A percentile compares a stretch with the other conserved stretches of the same genome.
Evolutionary conservation across 2,113 vertebrate species (phyloP).

Genomic region (Varanus komodoensis): DNA sequence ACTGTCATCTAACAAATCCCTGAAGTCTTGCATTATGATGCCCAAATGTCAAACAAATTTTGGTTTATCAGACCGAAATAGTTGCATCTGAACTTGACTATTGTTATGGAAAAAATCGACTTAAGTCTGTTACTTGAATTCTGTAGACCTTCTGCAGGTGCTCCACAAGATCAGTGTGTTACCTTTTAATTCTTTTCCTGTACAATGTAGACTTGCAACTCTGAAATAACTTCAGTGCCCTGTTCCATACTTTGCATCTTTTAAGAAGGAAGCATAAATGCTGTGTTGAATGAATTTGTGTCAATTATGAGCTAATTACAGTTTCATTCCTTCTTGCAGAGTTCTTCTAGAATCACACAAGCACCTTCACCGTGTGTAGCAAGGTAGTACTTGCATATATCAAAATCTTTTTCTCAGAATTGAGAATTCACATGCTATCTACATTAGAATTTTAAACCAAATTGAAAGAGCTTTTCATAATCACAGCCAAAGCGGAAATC

Average conservation of each 20-base stretch:
- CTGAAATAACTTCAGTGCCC: not conserved
- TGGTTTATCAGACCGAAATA: not conserved
- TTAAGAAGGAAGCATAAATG: not conserved
- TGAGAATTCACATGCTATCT: too few species aligned
- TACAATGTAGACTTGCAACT: not conserved
- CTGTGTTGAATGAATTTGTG: not conserved
- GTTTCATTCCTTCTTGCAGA: conserved; percentile 73
- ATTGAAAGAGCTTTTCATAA: not conserved
- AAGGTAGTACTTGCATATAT: conserved; percentile 79
- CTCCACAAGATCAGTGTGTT: not conserved
- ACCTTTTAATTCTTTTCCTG: not conserved
- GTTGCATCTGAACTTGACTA: too few species aligned
- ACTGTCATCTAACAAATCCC: not conserved
- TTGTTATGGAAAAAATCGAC: not conserved
- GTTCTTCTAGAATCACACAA: conserved; percentile 78
- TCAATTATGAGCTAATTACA: conserved; percentile 28
- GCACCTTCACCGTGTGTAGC: conserved; percentile 79
- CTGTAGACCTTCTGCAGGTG: not conserved
- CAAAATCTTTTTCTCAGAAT: not conserved
- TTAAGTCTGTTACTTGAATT: not conserved
- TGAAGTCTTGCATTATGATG: not conserved
- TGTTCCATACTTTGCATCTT: fast-evolving
- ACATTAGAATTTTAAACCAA: not conserved
- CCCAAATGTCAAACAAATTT: not conserved
- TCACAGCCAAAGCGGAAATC: not conserved